Evolutionary conservation across 2,888 invertebrate species (phyloP).

Genomic region (Idaea straminata): DNA sequence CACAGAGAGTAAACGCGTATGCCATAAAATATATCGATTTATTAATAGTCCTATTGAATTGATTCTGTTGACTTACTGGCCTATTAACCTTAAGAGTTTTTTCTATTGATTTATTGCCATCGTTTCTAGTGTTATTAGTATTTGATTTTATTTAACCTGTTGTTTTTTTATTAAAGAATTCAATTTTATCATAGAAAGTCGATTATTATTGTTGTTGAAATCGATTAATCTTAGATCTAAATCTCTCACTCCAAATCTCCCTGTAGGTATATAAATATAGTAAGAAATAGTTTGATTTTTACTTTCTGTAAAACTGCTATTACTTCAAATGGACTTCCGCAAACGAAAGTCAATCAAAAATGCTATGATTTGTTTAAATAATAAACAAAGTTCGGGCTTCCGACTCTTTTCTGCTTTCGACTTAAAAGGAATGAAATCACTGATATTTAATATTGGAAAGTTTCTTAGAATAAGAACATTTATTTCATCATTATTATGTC

Average conservation of each 20-base stretch:
- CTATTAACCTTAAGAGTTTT: conserved; percentile 37
- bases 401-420: background rate
- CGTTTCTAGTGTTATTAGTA: conserved; percentile 25
- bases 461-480: background rate
- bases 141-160: conserved; percentile 11
- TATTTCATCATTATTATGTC: background rate
- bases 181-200: background rate
- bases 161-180: background rate
- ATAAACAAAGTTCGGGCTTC: background rate
- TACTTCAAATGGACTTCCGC: background rate
- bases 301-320: background rate
- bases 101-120: conserved; percentile 31
- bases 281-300: background rate
- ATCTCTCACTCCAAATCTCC: background rate
- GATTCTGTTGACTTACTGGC: conserved; percentile 45
- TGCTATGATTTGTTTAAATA: background rate
- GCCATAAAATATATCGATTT: conserved; percentile 18
- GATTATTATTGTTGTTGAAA: background rate
- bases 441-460: background rate
- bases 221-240: background rate
- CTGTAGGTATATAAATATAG: background rate
- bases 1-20: conserved; percentile 21
- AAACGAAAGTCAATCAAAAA: conserved; percentile 1
- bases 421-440: background rate
- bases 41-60: conserved; percentile 31